Percentiles rank a stretch among this genome's conserved stretches.
These are phyloP conservation scores for Dolomedes plantarius DNA, from an alignment of 2,888 invertebrate genomes.

Conservation along the genomic window DNA sequence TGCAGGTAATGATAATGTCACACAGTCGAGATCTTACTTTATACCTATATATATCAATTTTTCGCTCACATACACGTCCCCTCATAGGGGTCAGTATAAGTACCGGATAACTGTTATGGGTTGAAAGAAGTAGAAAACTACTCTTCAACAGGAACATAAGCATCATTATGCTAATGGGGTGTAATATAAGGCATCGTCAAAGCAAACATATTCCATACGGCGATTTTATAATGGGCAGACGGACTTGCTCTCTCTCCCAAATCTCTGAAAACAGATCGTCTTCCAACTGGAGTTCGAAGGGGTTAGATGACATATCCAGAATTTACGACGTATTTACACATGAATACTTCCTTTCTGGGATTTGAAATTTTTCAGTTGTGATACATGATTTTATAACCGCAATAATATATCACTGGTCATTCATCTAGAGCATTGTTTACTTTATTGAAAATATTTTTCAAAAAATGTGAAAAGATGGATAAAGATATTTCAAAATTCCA, in stretches of 20 bases:
- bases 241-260: neutral
- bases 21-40: too few relatives aligned
- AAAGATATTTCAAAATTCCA: neutral
- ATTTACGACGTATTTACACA: constrained; percentile 7
- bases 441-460: neutral
- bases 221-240: neutral
- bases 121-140: neutral
- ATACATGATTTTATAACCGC: constrained; percentile 1
- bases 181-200: neutral
- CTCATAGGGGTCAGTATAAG: neutral
- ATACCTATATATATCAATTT: too few relatives aligned
- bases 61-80: too few relatives aligned
- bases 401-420: neutral
- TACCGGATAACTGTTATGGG: neutral
- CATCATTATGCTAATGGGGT: neutral
- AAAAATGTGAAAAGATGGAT: neutral
- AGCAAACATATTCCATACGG: neutral
- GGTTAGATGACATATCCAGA: neutral
- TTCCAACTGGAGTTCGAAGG: neutral
- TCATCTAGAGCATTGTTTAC: neutral
- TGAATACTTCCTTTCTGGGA: neutral
- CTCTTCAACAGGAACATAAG: neutral
- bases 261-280: neutral
- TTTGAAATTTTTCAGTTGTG: neutral
- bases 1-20: too few relatives aligned